Evolutionary conservation across 2,888 invertebrate genomes (phyloP).

Genomic region (Asteroscopus sphinx): DNA sequence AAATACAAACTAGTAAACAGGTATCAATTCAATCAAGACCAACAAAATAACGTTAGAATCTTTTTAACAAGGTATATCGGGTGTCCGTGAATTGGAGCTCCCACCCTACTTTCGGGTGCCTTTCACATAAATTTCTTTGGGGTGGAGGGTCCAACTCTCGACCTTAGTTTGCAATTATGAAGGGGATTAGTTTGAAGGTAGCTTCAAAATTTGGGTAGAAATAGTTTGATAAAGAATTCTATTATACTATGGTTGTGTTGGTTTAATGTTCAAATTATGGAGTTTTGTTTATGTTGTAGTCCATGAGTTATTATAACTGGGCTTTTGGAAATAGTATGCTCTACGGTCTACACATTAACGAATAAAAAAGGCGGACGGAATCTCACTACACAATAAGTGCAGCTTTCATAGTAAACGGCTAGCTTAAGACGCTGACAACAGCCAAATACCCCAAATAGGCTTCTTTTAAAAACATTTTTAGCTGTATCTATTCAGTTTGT

Average conservation of each 20-base stretch:
- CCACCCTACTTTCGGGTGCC: conserved; percentile 21
- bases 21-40: conserved; percentile 1
- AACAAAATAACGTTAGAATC: conserved; percentile 28
- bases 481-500: too few species aligned
- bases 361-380: too few species aligned
- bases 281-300: too few species aligned
- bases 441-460: too few species aligned
- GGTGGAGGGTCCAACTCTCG: conserved; percentile 13
- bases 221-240: conserved; percentile 19
- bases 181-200: conserved; percentile 14
- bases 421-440: too few species aligned
- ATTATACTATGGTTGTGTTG: conserved; percentile 3
- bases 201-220: conserved; percentile 19
- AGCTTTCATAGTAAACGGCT: too few species aligned
- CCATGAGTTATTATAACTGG: too few species aligned
- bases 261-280: background rate
- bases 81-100: conserved; percentile 30
- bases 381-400: too few species aligned
- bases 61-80: conserved; percentile 44
- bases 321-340: too few species aligned
- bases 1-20: background rate
- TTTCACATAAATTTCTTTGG: conserved; percentile 36
- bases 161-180: conserved; percentile 36
- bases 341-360: too few species aligned
- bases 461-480: too few species aligned